Conservation (phyloP, 2,113 vertebrate species). For the Chitala chitala region DNA sequence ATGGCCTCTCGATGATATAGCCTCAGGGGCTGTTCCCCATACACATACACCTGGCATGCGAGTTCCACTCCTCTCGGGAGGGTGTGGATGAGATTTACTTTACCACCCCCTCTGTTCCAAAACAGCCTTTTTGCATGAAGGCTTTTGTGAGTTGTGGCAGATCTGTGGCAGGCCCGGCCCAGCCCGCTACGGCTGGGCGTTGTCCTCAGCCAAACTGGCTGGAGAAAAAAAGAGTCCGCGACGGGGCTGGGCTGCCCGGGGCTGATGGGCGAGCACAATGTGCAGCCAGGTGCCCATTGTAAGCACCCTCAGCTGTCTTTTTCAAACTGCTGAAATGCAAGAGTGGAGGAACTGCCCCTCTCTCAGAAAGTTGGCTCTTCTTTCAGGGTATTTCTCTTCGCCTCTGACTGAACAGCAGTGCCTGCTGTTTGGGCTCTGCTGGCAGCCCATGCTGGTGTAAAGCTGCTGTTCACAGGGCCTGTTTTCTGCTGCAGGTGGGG, state of each 20-base stretch:
- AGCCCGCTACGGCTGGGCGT: no score
- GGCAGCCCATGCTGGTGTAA: slow-evolving; percentile 37
- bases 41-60: background rate
- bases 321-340: slow-evolving; percentile 41
- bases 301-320: slow-evolving; percentile 41
- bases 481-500: slow-evolving; percentile 52
- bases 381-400: slow-evolving; percentile 27
- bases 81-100: background rate
- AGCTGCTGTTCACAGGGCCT: no score
- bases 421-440: slow-evolving; percentile 35
- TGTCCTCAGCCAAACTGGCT: no score
- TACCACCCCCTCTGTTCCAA: background rate
- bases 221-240: background rate
- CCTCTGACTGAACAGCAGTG: slow-evolving; percentile 33
- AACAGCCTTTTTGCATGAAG: background rate
- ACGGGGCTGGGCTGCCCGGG: background rate
- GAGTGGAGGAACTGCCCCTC: slow-evolving; percentile 23
- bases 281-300: slow-evolving; percentile 38
- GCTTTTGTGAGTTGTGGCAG: background rate
- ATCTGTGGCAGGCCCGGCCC: background rate
- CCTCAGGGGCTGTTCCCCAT: no score
- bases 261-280: background rate
- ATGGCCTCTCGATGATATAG: no score
- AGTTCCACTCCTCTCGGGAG: background rate
- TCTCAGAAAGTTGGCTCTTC: slow-evolving; percentile 39